phyloP scores from a whole-genome alignment of 2,888 invertebrate genomes.

The Xestobium rufovillosum region DNA sequence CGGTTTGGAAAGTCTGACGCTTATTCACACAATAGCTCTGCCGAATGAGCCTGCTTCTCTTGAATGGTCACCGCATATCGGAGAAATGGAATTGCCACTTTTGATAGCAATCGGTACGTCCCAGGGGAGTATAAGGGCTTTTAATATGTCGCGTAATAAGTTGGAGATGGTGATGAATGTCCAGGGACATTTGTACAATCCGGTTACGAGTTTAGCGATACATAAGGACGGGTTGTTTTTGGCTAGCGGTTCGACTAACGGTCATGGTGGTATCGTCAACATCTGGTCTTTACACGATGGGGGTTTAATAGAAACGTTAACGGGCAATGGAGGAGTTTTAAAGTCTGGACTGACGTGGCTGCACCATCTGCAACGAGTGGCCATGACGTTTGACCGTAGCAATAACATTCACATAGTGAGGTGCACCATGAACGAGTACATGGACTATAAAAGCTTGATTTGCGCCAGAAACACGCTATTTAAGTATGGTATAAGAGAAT shows the following conservation, averaged over 20 bases:
- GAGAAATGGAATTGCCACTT: constrained; percentile 35
- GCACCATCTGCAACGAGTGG: constrained; percentile 43
- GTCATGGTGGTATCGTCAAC: constrained; percentile 48
- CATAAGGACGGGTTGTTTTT: constrained; percentile 48
- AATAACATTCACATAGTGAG: constrained; percentile 48
- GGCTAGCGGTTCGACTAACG: constrained; percentile 47
- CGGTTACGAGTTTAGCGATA: constrained; percentile 47
- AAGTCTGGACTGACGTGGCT: constrained; percentile 48
- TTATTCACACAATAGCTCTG: constrained; percentile 43
- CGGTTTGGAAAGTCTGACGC: constrained; percentile 40
- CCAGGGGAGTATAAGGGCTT: constrained; percentile 47
- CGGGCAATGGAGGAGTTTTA: constrained; percentile 46
- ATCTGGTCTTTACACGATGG: constrained; percentile 56
- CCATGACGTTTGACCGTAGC: constrained; percentile 48
- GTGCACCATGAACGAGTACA: constrained; percentile 42
- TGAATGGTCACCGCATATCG: constrained; percentile 49
- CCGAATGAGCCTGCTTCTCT: constrained; percentile 43
- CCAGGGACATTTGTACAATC: constrained; percentile 49
- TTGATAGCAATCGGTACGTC: constrained; percentile 48
- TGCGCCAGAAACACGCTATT: constrained; percentile 46
- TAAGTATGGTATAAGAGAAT: constrained; percentile 46
- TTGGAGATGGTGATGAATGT: constrained; percentile 38
- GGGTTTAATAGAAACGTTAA: constrained; percentile 48
- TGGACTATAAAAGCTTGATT: constrained; percentile 44
- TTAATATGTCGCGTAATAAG: constrained; percentile 38